Conservation (phyloP, 2,888 invertebrate species). For the Heteromurus nitidus region DNA sequence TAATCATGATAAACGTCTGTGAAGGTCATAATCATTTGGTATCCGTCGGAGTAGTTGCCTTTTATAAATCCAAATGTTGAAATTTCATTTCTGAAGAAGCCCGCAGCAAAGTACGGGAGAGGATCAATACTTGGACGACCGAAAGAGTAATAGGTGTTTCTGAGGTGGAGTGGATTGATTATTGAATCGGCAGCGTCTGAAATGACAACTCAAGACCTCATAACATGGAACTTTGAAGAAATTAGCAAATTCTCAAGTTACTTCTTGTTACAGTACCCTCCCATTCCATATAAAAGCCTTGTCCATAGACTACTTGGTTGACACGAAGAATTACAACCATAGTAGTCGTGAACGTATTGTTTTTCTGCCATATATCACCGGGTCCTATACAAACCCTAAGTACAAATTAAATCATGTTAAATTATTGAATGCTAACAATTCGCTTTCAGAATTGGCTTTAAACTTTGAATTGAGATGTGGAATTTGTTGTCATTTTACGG, state of each 20-base stretch:
- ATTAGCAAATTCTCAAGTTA: no score
- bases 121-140: slow-evolving; percentile 44
- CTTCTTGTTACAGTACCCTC: no score
- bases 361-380: slow-evolving; percentile 6
- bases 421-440: not conserved
- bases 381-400: slow-evolving; percentile 18
- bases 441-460: no score
- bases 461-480: no score
- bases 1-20: slow-evolving; percentile 14
- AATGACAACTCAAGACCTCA: no score
- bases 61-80: slow-evolving; percentile 60
- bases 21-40: slow-evolving; percentile 49
- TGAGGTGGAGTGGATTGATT: no score
- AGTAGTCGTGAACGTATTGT: not conserved
- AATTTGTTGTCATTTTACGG: slow-evolving; percentile 16
- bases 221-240: no score
- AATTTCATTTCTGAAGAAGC: slow-evolving; percentile 49
- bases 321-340: slow-evolving; percentile 47
- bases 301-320: slow-evolving; percentile 6
- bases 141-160: slow-evolving; percentile 49
- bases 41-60: slow-evolving; percentile 56
- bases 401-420: not conserved
- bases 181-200: no score
- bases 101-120: slow-evolving; percentile 57
- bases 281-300: slow-evolving; percentile 47